Conservation (phyloP, 2,888 invertebrate genomes). For the Pterostichus madidus region DNA sequence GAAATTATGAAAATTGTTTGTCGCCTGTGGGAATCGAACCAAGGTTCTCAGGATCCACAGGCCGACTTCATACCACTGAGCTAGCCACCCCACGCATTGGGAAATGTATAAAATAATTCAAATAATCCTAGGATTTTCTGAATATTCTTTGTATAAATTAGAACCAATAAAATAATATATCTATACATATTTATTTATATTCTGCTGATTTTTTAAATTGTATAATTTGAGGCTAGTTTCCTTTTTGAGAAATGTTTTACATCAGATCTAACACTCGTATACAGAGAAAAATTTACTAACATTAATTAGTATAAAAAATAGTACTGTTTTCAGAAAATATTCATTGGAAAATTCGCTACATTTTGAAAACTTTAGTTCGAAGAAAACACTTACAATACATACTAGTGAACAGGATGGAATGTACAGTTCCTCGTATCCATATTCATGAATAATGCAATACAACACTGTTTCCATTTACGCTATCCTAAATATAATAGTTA, state of each 20-base stretch:
- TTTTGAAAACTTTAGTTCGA: slow-evolving; percentile 60
- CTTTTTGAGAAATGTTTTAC: slow-evolving; percentile 51
- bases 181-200: slow-evolving; percentile 57
- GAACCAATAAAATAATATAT: slow-evolving; percentile 21
- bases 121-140: too few relatives aligned
- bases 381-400: slow-evolving; percentile 63
- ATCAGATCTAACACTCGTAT: slow-evolving; percentile 61
- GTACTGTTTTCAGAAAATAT: slow-evolving; percentile 65
- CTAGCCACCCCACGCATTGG: too few relatives aligned
- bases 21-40: too few relatives aligned
- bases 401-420: slow-evolving; percentile 63
- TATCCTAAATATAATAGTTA: background rate
- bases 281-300: slow-evolving; percentile 60
- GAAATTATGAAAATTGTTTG: too few relatives aligned
- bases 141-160: background rate
- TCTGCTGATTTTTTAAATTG: slow-evolving; percentile 31
- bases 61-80: too few relatives aligned
- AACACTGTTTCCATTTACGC: slow-evolving; percentile 5
- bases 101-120: too few relatives aligned
- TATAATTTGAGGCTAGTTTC: slow-evolving; percentile 57
- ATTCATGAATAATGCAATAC: slow-evolving; percentile 39
- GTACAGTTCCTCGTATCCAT: slow-evolving; percentile 48
- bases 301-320: slow-evolving; percentile 64
- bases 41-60: too few relatives aligned
- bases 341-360: slow-evolving; percentile 54